Evolutionary conservation across 2,888 invertebrate species (phyloP), one percentile per base, ranked within the genome.

Genomic region (Rhaphigaster nebulosa): DNA sequence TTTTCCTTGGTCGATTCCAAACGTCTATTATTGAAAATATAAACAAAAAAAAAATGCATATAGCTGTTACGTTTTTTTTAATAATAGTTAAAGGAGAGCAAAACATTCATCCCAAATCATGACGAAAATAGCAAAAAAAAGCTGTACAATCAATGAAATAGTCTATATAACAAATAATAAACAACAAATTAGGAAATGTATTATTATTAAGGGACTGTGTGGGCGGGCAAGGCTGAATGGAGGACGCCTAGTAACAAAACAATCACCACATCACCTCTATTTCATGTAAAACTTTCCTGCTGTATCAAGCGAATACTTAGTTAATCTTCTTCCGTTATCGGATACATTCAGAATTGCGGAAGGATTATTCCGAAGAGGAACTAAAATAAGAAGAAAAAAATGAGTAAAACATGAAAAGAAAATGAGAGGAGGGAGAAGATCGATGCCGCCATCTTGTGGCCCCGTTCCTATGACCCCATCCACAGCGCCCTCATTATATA

Each of bases 381-480:
- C 45, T 50, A 45, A 84, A 45, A n/a, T 26, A 41, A 80, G 26
- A 13, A n/a, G 45, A 10, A 84, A 84, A 84, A 50, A 45, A 50
- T 12, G n/a, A n/a, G n/a, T 5, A 84, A 45, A 50, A 45, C 10
- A 84, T 41, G 26, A 84, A 84, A 84, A 50, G 84, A 50, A 84
- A 50, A 84, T 80, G 88, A n/a, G 88, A 65, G 60, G 34, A 56
- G 2, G 10, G 88, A 15, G 45, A 18, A 41, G 56, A 88, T 88
- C 88, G 88, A 88, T 88, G 56, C 60, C 45, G 88, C 88, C 88
- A 88, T 88, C 88, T 88, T 88, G 88, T 65, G 88, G 65, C 54
- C 41, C 38, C 38, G 38, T 41, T 60, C 65, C 65, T 26, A 29
- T 41, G 54, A 34, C 88, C 56, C 60, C 65, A 52, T 87, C 87